phyloP scores from a whole-genome alignment of 2,888 invertebrate species.

The Xanthia togata region DNA sequence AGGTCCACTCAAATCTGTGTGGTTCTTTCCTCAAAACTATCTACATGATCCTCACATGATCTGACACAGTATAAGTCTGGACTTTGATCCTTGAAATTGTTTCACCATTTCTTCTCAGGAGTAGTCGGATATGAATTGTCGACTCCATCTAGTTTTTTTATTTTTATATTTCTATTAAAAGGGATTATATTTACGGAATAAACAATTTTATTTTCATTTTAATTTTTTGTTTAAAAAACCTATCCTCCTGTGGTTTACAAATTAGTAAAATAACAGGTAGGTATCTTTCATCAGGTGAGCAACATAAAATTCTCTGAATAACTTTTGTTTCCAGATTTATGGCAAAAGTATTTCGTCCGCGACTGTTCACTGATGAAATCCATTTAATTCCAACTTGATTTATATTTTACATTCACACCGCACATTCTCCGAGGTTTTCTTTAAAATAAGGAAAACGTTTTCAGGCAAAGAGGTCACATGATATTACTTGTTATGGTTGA shows the following conservation, averaged over 20 bases:
- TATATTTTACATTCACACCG: conserved; percentile 45
- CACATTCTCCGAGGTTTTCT: conserved; percentile 42
- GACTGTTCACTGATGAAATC: conserved; percentile 45
- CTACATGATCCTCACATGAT: background rate
- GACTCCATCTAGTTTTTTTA: no score
- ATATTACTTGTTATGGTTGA: conserved; percentile 27
- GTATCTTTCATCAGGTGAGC: background rate
- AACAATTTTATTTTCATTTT: background rate
- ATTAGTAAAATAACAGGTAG: background rate
- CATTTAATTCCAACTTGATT: conserved; percentile 38
- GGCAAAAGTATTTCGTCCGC: conserved; percentile 37
- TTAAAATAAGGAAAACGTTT: conserved; percentile 46
- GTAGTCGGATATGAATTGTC: no score
- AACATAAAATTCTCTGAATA: conserved; percentile 26
- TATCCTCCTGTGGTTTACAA: background rate
- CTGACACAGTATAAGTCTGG: background rate
- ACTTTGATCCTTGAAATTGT: no score
- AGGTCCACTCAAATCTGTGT: no score
- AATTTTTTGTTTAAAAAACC: background rate
- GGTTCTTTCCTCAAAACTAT: background rate
- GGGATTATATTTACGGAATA: no score
- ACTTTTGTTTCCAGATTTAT: conserved; percentile 50
- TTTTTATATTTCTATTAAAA: no score
- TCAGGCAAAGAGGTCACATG: conserved; percentile 16
- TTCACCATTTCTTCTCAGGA: no score